Evolutionary conservation across 1,140 invertebrate genomes (phyloP).

Genomic region (Drosophila funebris): DNA sequence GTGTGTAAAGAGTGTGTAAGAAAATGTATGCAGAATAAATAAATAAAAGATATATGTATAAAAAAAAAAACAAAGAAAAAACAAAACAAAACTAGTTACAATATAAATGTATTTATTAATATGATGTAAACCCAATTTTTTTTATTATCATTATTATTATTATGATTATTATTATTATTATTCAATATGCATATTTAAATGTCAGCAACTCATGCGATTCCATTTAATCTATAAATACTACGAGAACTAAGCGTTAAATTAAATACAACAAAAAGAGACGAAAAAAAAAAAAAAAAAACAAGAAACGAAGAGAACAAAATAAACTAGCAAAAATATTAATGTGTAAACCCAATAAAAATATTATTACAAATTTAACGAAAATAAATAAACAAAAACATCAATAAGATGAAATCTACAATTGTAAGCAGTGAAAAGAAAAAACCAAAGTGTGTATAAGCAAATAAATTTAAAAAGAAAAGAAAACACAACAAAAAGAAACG

Average conservation of each 20-base stretch:
- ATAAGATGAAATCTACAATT: conserved; percentile 2
- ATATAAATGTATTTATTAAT: conserved; percentile 60
- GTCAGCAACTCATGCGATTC: conserved; percentile 51
- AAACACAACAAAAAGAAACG: conserved; percentile 18
- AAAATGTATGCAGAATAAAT: conserved; percentile 16
- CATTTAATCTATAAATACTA: conserved; percentile 37
- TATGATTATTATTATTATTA: conserved; percentile 33
- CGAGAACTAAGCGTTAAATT: conserved; percentile 33
- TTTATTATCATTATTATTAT: no score
- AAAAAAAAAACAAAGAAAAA: conserved; percentile 32
- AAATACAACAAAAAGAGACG: conserved; percentile 1
- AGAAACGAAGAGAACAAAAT: conserved; percentile 19
- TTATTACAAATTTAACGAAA: conserved; percentile 1
- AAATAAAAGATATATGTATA: conserved; percentile 35
- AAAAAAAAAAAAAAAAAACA: conserved; percentile 4
- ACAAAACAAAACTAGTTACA: conserved; percentile 58
- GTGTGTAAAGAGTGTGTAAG: conserved; percentile 28
- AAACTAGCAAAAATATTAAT: conserved; percentile 46
- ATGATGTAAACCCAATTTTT: conserved; percentile 39
- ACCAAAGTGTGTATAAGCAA: conserved; percentile 49
- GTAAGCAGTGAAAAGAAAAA: conserved; percentile 44
- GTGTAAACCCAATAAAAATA: conserved; percentile 35
- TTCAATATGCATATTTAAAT: conserved; percentile 52
- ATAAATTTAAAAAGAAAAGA: conserved; percentile 17
- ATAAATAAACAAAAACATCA: background rate